These are phyloP conservation scores for Lycocerus yunnanus DNA, from an alignment of 2,888 invertebrate species.

Conservation along the genomic window DNA sequence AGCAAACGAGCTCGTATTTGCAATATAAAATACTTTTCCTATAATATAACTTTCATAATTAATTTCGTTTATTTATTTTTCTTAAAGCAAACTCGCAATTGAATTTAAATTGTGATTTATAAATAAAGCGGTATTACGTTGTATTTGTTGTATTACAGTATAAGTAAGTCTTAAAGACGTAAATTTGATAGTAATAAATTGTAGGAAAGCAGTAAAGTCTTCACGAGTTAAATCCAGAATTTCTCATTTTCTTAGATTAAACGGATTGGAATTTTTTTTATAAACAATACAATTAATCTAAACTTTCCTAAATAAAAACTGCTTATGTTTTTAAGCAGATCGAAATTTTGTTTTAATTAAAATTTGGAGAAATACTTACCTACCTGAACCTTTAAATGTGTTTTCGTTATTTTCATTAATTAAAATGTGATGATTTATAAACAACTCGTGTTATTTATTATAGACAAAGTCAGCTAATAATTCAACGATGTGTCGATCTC, in stretches of 20 bases:
- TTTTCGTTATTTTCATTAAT: conserved; percentile 35
- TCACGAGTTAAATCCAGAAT: background rate
- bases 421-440: conserved; percentile 35
- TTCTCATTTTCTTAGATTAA: background rate
- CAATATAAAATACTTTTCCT: conserved; percentile 6
- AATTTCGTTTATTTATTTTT: background rate
- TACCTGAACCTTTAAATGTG: conserved; percentile 33
- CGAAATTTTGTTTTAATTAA: conserved; percentile 7
- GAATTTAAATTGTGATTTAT: background rate
- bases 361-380: conserved; percentile 25
- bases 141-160: background rate
- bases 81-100: background rate
- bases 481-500: conserved; percentile 27
- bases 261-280: conserved; percentile 1
- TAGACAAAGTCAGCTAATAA: conserved; percentile 35
- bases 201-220: background rate
- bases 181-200: background rate
- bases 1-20: conserved; percentile 11
- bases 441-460: conserved; percentile 33
- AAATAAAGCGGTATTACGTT: background rate
- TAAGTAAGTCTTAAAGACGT: conserved; percentile 1
- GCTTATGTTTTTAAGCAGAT: background rate
- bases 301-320: background rate
- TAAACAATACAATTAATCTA: background rate
- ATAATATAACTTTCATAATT: conserved; percentile 10